These are phyloP conservation scores for Saxidomus purpurata DNA, from an alignment of 1,140 invertebrate genomes.

Conservation along the genomic window DNA sequence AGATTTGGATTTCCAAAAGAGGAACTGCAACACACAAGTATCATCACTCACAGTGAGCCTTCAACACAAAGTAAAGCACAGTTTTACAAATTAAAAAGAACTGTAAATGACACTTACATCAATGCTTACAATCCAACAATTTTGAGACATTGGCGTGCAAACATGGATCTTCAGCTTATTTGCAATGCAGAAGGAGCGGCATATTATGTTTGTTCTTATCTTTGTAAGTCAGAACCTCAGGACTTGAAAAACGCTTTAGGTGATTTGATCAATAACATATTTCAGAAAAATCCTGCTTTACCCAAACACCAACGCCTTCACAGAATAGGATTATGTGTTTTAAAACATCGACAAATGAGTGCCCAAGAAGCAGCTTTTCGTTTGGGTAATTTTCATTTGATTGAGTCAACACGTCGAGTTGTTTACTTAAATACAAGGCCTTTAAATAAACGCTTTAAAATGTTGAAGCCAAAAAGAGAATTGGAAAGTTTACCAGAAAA, in stretches of 20 bases:
- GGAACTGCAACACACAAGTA: slow-evolving; percentile 24
- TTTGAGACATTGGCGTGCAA: slow-evolving; percentile 67
- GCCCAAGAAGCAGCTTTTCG: slow-evolving; percentile 66
- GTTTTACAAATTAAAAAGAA: slow-evolving; percentile 61
- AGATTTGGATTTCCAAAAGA: slow-evolving; percentile 70
- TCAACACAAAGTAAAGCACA: slow-evolving; percentile 49
- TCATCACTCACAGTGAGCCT: slow-evolving; percentile 33
- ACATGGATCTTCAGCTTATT: slow-evolving; percentile 71
- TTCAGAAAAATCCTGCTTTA: slow-evolving; percentile 40
- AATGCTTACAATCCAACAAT: slow-evolving; percentile 69
- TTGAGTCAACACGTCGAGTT: slow-evolving; percentile 54
- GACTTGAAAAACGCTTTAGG: slow-evolving; percentile 65
- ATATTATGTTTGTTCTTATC: slow-evolving; percentile 68
- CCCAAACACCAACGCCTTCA: slow-evolving; percentile 21
- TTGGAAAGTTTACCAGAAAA: slow-evolving; percentile 37
- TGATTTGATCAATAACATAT: slow-evolving; percentile 50
- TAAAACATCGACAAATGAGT: slow-evolving; percentile 65
- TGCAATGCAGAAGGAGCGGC: slow-evolving; percentile 32
- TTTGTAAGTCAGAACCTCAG: slow-evolving; percentile 71
- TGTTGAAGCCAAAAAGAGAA: slow-evolving; percentile 42
- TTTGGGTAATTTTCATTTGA: slow-evolving; percentile 37
- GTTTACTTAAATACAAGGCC: slow-evolving; percentile 65
- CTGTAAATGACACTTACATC: slow-evolving; percentile 25
- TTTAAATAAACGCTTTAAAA: slow-evolving; percentile 56
- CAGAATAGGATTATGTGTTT: slow-evolving; percentile 63